Evolutionary conservation across 1,140 invertebrate genomes (phyloP).

Genomic region (Drosophila ercepeae): DNA sequence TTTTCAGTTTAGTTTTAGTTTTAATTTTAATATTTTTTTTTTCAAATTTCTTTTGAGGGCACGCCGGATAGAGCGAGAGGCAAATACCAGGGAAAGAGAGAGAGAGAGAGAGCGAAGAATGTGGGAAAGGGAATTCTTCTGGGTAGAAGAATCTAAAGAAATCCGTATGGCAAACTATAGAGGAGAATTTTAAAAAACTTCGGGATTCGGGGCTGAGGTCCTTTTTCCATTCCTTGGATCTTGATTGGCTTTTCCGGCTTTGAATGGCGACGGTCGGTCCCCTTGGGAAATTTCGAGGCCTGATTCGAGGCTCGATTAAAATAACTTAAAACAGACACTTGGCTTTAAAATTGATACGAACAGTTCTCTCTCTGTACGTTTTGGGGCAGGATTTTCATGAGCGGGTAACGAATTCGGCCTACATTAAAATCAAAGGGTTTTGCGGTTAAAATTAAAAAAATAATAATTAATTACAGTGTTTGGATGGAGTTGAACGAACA

Average conservation of each 20-base stretch:
- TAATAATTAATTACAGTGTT: conserved; percentile 44
- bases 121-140: neutral
- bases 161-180: conserved; percentile 23
- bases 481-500: conserved; percentile 15
- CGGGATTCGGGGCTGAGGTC: neutral
- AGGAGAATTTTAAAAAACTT: too few relatives aligned
- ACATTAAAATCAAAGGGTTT: conserved; percentile 47
- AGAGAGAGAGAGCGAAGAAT: neutral
- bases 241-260: neutral
- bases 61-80: conserved; percentile 64
- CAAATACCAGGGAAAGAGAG: conserved; percentile 20
- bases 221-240: neutral
- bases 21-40: conserved; percentile 3
- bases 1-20: conserved; percentile 1
- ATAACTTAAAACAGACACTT: conserved; percentile 22
- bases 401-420: conserved; percentile 32
- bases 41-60: conserved; percentile 20
- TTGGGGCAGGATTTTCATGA: conserved; percentile 26
- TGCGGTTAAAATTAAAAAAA: conserved; percentile 1
- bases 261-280: neutral
- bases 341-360: conserved; percentile 18
- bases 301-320: conserved; percentile 11
- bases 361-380: conserved; percentile 13
- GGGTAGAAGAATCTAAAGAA: neutral
- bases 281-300: neutral